Conservation (phyloP, 2,888 invertebrate species). For the Apamea monoglypha region DNA sequence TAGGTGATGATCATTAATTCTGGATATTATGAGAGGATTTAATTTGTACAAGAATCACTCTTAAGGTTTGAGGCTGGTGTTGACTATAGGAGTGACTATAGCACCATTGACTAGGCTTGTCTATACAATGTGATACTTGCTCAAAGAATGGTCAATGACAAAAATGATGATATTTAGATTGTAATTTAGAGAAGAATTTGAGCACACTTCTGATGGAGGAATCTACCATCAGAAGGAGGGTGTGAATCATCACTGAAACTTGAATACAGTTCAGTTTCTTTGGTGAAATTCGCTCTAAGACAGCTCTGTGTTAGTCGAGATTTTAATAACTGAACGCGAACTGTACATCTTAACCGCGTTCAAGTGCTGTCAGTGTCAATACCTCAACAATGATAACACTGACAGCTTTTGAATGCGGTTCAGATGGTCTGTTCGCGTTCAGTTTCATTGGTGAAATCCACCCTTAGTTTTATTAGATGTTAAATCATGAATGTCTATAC, state of each 20-base stretch:
- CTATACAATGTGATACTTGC: no score
- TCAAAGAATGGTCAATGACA: no score
- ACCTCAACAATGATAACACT: background rate
- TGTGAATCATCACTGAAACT: background rate
- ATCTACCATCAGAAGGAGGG: background rate
- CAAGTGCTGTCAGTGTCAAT: background rate
- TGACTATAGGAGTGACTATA: background rate
- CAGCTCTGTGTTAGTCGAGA: background rate
- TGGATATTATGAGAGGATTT: constrained; percentile 31
- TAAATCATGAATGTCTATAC: background rate
- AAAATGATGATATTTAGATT: background rate
- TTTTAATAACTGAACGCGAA: background rate
- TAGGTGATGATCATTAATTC: no score
- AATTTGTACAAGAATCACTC: constrained; percentile 12
- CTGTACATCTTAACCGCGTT: background rate
- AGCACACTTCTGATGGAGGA: background rate
- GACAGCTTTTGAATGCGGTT: background rate
- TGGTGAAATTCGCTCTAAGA: background rate
- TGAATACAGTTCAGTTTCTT: background rate
- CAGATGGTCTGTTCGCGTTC: background rate
- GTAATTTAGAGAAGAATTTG: background rate
- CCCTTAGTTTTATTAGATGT: background rate
- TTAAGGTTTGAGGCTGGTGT: background rate
- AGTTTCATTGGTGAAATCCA: background rate
- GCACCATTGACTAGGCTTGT: background rate